Base-by-base conservation (phyloP, 2,113 vertebrate genomes). In the Poicephalus meyeri region DNA sequence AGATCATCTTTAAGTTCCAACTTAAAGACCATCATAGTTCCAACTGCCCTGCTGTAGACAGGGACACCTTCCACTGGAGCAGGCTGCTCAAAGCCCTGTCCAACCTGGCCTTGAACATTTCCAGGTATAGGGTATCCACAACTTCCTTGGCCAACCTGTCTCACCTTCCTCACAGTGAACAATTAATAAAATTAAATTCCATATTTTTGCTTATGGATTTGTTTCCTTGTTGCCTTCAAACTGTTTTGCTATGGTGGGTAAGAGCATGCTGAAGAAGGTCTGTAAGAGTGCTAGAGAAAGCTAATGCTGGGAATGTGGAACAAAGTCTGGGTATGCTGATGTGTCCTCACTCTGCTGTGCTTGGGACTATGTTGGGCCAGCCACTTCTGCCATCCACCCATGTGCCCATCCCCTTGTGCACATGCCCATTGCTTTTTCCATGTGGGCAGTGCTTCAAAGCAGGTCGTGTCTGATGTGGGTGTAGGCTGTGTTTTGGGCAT, bases 311-410 rank as follows among this genome's bases (percentile, higher is more conserved):
- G 50, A 37, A 33, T 0, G 1, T 5, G 52, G 24, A 89, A 12
- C 39, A 31, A 33, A 81, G 25, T n/a, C 6, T 2, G 2, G 26
- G 5, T 58, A 18, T 77, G 26, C 47, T 73, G 46, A 16, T 31
- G 21, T 4, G 1, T 86, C 60, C 47, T 81, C 10, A n/a, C 33
- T 11, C 31, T 0, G 0, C 18, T 3, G 9, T 33, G 33, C 47
- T 20, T 50, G 24, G 52, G 31, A 10, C 44, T 58, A 0, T 3
- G 1, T 3, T 64, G 69, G 5, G 18, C 19, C 15, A 25, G 4
- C 25, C 28, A 3, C 50, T 77, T 68, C 37, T 83, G 39, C 19
- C 49, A 29, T 6, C 33, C 42, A 4, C 58, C 63, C 41, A 1
- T 9, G 65, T 55, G 49, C 31, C 80, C 2, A 0, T 42, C 17